Conservation (phyloP, 2,113 vertebrate species). For the Pelodiscus sinensis region DNA sequence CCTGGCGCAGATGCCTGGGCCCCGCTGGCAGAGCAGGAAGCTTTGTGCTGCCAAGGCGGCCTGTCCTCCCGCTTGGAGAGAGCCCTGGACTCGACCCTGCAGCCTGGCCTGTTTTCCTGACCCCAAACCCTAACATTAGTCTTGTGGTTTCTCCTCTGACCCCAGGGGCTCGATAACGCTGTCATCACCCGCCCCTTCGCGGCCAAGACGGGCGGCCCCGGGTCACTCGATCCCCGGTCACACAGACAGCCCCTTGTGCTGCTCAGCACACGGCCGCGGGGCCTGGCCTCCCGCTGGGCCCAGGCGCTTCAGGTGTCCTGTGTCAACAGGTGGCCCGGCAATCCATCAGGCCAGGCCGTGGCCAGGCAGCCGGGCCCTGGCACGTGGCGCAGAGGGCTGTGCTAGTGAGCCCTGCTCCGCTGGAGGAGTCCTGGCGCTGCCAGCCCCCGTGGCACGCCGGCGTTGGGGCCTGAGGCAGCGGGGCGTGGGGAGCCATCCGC, state of each 20-base stretch:
- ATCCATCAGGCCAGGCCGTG: not conserved
- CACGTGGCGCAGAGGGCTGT: not conserved
- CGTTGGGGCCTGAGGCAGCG: not conserved
- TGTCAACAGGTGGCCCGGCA: not conserved
- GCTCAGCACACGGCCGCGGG: not conserved
- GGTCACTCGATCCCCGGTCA: not conserved
- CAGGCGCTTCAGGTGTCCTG: not conserved
- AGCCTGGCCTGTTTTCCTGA: not conserved
- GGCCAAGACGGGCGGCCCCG: not conserved
- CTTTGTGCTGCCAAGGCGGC: not conserved
- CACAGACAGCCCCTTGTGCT: not conserved
- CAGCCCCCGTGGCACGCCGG: not conserved
- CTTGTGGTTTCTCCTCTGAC: slow-evolving; percentile 16
- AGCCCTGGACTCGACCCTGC: not conserved
- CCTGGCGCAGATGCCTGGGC: not conserved
- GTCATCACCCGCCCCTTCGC: not conserved
- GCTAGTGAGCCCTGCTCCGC: not conserved
- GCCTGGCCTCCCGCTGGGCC: not conserved
- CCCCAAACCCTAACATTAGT: slow-evolving; percentile 52
- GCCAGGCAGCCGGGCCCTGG: too few relatives aligned
- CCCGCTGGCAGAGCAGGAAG: slow-evolving; percentile 28
- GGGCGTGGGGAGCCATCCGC: too few relatives aligned
- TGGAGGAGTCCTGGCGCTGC: not conserved
- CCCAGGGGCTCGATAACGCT: rapidly evolving
- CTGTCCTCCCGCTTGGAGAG: not conserved